Conservation (phyloP, 2,888 invertebrate species). For the Oligia fasciuncula region DNA sequence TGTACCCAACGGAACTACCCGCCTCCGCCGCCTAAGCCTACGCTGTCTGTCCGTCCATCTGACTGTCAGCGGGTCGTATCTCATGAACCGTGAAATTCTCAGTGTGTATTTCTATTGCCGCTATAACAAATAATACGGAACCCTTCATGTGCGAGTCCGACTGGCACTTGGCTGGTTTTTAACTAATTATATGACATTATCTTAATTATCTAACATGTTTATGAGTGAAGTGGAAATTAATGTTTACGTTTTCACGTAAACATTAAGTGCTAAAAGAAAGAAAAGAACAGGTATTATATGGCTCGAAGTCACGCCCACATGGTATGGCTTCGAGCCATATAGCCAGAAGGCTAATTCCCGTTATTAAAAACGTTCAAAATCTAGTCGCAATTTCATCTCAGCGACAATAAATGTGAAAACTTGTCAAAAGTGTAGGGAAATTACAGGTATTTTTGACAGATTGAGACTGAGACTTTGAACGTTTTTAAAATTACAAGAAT, state of each 20-base stretch:
- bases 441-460: too few relatives aligned
- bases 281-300: too few relatives aligned
- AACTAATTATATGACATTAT: conserved; percentile 1
- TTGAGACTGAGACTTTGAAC: too few relatives aligned
- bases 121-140: background rate
- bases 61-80: background rate
- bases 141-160: background rate
- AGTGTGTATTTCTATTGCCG: background rate
- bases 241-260: conserved; percentile 14
- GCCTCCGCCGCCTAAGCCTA: background rate
- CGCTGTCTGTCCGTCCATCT: background rate
- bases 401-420: too few relatives aligned
- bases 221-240: background rate
- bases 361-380: too few relatives aligned
- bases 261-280: background rate
- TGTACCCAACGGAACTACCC: background rate
- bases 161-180: background rate
- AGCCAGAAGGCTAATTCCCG: too few relatives aligned
- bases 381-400: too few relatives aligned
- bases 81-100: background rate
- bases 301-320: too few relatives aligned
- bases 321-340: too few relatives aligned
- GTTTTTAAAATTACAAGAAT: too few relatives aligned
- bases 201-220: background rate
- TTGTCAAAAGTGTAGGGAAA: too few relatives aligned